These are phyloP conservation scores for Acronicta psi DNA, from an alignment of 2,888 invertebrate genomes.

Conservation along the genomic window DNA sequence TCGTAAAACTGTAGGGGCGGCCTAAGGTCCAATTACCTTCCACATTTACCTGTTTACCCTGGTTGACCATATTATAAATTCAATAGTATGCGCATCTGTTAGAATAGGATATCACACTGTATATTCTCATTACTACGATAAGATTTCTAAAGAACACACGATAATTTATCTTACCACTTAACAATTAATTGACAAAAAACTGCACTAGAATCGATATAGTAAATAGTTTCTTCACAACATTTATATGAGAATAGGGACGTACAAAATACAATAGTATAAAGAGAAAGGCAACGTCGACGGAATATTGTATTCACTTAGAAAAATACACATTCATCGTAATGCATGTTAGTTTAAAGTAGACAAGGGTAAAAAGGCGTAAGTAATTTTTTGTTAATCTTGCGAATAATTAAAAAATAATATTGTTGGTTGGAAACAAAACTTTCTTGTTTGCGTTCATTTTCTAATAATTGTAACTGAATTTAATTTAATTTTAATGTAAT, in stretches of 20 bases:
- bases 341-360: too few species aligned
- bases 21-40: too few species aligned
- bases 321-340: neutral
- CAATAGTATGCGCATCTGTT: neutral
- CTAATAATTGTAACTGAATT: too few species aligned
- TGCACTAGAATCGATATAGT: conserved; percentile 5
- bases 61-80: too few species aligned
- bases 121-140: neutral
- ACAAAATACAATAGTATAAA: conserved; percentile 9
- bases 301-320: conserved; percentile 32
- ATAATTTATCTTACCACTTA: neutral
- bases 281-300: conserved; percentile 59
- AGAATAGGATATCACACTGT: neutral
- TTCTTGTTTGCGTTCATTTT: too few species aligned
- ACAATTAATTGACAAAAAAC: conserved; percentile 1
- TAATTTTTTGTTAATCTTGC: neutral
- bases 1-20: too few species aligned
- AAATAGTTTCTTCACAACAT: conserved; percentile 34
- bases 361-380: too few species aligned
- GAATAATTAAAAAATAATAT: neutral
- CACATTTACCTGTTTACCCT: too few species aligned
- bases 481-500: too few species aligned
- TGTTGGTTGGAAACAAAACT: too few species aligned
- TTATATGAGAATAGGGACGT: conserved; percentile 2
- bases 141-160: neutral